Evolutionary conservation across 2,113 vertebrate genomes (phyloP), one percentile per base, ranked within the genome.

Genomic region (Arothron firmamentum): DNA sequence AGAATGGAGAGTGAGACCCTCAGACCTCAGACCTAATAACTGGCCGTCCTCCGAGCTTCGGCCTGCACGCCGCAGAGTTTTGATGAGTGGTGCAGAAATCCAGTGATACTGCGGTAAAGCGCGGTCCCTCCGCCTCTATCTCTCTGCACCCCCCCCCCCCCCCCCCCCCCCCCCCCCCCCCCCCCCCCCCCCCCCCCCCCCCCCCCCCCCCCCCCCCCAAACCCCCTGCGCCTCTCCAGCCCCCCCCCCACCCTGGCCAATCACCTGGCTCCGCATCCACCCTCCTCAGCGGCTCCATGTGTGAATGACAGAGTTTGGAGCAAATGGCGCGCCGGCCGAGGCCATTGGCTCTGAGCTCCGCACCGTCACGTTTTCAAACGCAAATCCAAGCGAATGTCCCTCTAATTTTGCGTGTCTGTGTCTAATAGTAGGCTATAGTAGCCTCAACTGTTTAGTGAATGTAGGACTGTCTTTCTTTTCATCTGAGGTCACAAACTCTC

Each of bases 51-150:
- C 80, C 81, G 60, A 65, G 83, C 74, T 80, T 77, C 55, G 70
- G 75, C 82, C 76, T 82, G 81, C 83, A 86, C 88, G 82, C 87
- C 85, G 88, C 87, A 90, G 88, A 84, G 88, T 85, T 88, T 84
- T 82, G 84, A 86, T 84, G 81, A 88, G 84, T 87, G 85, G 69
- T 87, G 83, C 83, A 90, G 78, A 85, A 86, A 87, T 85, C 55
- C 76, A 85, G 76, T 77, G 86, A 89, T 83, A 89, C 89, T 91
- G 90, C 91, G 86, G 90, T 90, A 91, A 85, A 88, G 86, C 82
- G 86, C 81, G 10, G 75, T 70, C 79, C 79, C 81, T 74, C 82
- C 76, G 56, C 74, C 85, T 78, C 81, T 12, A 38, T 38, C 34
- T 46, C 63, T 52, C 74, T 14, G 23, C 62, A 28, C 14, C 65